Evolutionary conservation across 2,113 vertebrate species (phyloP).

Genomic region (Dipodomys ordii): DNA sequence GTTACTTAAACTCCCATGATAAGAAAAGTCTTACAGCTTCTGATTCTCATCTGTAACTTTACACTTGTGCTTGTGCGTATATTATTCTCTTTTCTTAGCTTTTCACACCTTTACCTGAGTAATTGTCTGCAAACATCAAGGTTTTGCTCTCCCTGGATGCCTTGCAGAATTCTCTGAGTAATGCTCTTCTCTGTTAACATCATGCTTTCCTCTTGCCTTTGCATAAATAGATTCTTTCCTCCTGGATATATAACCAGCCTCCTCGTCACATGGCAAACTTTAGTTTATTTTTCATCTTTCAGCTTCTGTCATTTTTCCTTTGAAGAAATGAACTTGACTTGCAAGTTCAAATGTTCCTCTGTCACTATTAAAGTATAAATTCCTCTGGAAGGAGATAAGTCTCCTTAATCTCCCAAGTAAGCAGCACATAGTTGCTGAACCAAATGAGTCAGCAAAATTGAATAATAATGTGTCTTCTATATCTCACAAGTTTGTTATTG

Average conservation of each 20-base stretch:
- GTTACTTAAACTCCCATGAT: background rate
- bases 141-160: background rate
- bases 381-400: background rate
- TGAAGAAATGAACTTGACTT: background rate
- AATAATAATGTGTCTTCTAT: background rate
- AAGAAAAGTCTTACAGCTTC: background rate
- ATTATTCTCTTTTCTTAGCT: background rate
- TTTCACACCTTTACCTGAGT: background rate
- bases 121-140: background rate
- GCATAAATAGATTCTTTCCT: background rate
- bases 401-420: constrained; percentile 3
- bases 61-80: background rate
- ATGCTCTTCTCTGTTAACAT: background rate
- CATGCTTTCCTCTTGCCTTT: constrained; percentile 5
- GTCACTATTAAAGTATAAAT: background rate
- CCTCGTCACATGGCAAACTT: background rate
- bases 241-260: background rate
- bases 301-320: constrained; percentile 23
- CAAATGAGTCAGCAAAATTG: constrained; percentile 11
- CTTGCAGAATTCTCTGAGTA: background rate
- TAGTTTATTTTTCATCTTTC: constrained; percentile 29
- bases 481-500: background rate
- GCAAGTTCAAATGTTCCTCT: background rate
- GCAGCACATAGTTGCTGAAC: background rate
- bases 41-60: constrained; percentile 24